Evolutionary conservation across 2,113 vertebrate species (phyloP).

Genomic region (Gracilinanus agilis): DNA sequence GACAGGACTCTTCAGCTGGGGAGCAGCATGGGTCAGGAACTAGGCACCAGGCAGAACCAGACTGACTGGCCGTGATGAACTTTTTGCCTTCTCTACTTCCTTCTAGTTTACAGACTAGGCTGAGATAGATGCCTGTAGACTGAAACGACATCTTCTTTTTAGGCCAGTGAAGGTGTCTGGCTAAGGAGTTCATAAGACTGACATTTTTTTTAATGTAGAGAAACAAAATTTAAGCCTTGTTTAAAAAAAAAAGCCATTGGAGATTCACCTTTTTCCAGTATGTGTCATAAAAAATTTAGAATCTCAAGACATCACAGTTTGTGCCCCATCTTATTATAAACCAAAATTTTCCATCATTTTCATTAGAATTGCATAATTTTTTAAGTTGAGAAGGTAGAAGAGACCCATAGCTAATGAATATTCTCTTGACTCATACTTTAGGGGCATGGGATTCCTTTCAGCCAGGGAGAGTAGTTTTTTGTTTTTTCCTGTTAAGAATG

Average conservation of each 20-base stretch:
- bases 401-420: neutral
- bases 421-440: neutral
- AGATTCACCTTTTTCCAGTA: neutral
- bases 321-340: neutral
- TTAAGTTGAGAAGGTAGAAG: neutral
- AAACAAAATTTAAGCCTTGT: conserved; percentile 21
- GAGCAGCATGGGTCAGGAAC: conserved; percentile 14
- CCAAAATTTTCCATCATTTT: neutral
- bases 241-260: neutral
- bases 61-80: neutral
- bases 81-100: conserved; percentile 9
- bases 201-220: neutral
- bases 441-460: neutral
- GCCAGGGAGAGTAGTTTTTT: neutral
- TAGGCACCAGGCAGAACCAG: conserved; percentile 15
- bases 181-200: neutral
- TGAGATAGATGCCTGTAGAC: neutral
- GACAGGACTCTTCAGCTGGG: conserved; percentile 38
- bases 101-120: neutral
- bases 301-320: neutral
- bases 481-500: neutral
- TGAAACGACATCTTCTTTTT: neutral
- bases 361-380: neutral
- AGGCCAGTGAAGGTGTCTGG: neutral
- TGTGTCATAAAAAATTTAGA: neutral